Percentiles rank a stretch among this genome's conserved stretches.
Conservation (phyloP, 2,113 vertebrate species). For the Dasyurus viverrinus region DNA sequence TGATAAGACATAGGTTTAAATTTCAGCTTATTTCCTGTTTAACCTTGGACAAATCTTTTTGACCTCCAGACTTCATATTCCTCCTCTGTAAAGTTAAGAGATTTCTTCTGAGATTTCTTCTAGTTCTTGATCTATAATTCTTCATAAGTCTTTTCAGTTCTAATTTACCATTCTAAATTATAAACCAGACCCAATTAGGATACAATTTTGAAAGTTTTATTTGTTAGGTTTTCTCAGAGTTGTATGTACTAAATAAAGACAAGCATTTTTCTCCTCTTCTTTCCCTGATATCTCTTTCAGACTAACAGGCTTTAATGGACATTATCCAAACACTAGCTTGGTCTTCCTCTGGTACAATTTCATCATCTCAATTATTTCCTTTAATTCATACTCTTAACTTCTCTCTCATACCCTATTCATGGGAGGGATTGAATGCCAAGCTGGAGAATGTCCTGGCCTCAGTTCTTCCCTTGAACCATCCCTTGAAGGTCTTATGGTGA, state of each 20-base stretch:
- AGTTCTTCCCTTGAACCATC: too few species aligned
- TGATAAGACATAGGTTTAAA: neutral
- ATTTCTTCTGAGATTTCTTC: neutral
- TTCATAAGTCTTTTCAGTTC: neutral
- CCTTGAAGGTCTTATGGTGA: too few species aligned
- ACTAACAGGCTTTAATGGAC: too few species aligned
- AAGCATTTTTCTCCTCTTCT: neutral
- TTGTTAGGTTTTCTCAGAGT: neutral
- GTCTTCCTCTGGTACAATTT: too few species aligned
- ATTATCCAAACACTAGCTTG: too few species aligned
- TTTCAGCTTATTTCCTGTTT: neutral
- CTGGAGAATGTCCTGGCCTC: too few species aligned
- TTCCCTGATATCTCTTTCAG: neutral
- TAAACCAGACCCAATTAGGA: neutral
- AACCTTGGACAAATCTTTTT: neutral
- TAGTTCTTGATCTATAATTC: neutral
- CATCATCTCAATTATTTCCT: too few species aligned
- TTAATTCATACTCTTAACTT: too few species aligned
- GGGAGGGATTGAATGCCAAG: too few species aligned
- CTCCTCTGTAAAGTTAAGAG: neutral
- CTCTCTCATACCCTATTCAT: too few species aligned
- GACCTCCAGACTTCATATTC: neutral
- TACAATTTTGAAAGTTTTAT: neutral
- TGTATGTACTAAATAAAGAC: neutral
- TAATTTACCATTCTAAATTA: neutral